These are phyloP conservation scores for Pangasius krempfi DNA, from an alignment of 2,797 vertebrate species.

Conservation along the genomic window DNA sequence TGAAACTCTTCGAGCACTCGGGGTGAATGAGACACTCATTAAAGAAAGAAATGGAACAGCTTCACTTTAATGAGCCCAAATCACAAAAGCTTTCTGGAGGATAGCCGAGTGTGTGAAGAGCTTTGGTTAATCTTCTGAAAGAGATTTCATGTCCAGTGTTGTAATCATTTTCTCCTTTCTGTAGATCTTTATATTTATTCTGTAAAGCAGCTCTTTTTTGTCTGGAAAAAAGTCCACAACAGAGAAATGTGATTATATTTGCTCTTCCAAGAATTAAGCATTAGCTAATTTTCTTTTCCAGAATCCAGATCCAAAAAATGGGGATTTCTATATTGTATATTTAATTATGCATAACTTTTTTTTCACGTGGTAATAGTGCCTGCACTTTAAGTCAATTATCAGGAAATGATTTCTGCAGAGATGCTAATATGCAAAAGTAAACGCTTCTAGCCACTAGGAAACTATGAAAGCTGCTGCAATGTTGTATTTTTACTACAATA, in stretches of 20 bases:
- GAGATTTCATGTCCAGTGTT: not conserved
- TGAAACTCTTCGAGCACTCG: not conserved
- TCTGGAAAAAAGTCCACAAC: not conserved
- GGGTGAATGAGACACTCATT: constrained; percentile 8
- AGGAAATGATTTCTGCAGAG: not conserved
- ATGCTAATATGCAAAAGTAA: not conserved
- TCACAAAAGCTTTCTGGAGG: constrained; percentile 21
- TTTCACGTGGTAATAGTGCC: not conserved
- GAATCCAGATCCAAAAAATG: not conserved
- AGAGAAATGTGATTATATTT: not conserved
- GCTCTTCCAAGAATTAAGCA: not conserved
- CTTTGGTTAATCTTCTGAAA: constrained; percentile 12
- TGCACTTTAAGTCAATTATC: not conserved
- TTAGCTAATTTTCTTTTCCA: not conserved
- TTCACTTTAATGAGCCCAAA: constrained; percentile 21
- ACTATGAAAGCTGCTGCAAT: not conserved
- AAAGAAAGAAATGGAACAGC: constrained; percentile 13
- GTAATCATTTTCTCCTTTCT: not conserved
- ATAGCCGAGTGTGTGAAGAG: not conserved
- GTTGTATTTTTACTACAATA: not conserved
- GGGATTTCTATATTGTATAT: not conserved
- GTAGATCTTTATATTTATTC: not conserved
- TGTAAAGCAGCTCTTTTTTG: not conserved
- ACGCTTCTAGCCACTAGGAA: not conserved
- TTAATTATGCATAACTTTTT: not conserved